Evolutionary conservation across 2,113 vertebrate species (phyloP).

Genomic region (Otocyon megalotis): DNA sequence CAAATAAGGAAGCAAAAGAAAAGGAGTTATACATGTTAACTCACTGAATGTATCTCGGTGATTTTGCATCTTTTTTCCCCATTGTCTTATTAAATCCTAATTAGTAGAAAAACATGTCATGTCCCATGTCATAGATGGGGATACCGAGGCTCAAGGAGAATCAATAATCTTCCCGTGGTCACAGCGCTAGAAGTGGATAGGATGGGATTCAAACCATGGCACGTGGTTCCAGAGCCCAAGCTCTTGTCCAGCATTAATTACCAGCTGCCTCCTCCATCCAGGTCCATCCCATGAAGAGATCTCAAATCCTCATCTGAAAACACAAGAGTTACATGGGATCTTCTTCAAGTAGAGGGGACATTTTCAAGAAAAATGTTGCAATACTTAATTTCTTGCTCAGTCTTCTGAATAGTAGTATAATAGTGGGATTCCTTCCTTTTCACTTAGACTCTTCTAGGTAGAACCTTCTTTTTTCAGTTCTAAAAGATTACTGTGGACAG

Average conservation of each 20-base stretch:
- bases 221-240: not conserved
- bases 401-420: not conserved
- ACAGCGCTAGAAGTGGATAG: not conserved
- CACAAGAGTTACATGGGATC: not conserved
- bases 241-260: not conserved
- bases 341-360: not conserved
- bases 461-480: conserved; percentile 26
- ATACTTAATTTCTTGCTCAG: conserved; percentile 6
- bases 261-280: not conserved
- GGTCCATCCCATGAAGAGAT: not conserved
- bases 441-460: not conserved
- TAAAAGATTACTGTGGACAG: conserved; percentile 10
- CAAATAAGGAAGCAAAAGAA: not conserved
- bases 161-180: not conserved
- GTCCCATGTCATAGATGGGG: not conserved
- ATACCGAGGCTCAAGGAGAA: not conserved
- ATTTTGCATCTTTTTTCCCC: not conserved
- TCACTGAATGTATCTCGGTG: not conserved
- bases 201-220: not conserved
- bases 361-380: not conserved
- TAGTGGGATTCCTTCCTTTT: not conserved
- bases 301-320: not conserved
- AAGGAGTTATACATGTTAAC: not conserved
- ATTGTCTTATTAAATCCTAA: not conserved
- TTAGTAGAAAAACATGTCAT: not conserved